These are phyloP conservation scores for Acleris holmiana DNA, from an alignment of 2,888 invertebrate species.

Conservation along the genomic window DNA sequence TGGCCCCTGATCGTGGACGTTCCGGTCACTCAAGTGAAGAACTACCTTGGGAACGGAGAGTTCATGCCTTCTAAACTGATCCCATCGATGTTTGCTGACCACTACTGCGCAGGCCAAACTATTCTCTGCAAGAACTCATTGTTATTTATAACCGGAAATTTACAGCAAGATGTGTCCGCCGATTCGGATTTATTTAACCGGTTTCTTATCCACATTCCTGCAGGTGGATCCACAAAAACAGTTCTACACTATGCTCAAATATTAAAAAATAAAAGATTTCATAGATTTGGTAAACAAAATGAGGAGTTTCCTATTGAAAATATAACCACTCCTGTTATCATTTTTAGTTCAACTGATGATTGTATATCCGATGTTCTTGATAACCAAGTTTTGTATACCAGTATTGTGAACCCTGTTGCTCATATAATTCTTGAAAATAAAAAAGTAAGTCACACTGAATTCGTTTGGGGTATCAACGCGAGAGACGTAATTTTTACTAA, in stretches of 20 bases:
- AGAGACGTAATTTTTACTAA: not conserved
- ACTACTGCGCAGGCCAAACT: not conserved
- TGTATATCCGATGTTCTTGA: constrained; percentile 6
- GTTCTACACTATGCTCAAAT: constrained; percentile 27
- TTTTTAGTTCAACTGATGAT: constrained; percentile 23
- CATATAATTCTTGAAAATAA: constrained; percentile 6
- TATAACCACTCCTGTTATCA: constrained; percentile 9
- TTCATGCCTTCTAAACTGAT: constrained; percentile 8
- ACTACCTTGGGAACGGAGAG: not conserved
- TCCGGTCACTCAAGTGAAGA: not conserved
- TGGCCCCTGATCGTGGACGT: not conserved
- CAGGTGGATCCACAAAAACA: constrained; percentile 30
- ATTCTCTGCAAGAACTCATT: constrained; percentile 21
- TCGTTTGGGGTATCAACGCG: constrained; percentile 13
- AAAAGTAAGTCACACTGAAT: constrained; percentile 14
- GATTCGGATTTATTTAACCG: constrained; percentile 7
- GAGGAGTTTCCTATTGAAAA: constrained; percentile 3
- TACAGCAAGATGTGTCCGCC: not conserved
- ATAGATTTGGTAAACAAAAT: constrained; percentile 6
- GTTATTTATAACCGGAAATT: constrained; percentile 24
- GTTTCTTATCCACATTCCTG: constrained; percentile 21
- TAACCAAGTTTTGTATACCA: not conserved
- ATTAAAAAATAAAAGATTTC: constrained; percentile 22
- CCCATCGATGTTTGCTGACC: not conserved
- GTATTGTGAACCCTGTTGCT: not conserved